Percentiles rank a stretch among this genome's conserved stretches.
Conservation (phyloP, 1,140 invertebrate species). For the Theocolax elegans region DNA sequence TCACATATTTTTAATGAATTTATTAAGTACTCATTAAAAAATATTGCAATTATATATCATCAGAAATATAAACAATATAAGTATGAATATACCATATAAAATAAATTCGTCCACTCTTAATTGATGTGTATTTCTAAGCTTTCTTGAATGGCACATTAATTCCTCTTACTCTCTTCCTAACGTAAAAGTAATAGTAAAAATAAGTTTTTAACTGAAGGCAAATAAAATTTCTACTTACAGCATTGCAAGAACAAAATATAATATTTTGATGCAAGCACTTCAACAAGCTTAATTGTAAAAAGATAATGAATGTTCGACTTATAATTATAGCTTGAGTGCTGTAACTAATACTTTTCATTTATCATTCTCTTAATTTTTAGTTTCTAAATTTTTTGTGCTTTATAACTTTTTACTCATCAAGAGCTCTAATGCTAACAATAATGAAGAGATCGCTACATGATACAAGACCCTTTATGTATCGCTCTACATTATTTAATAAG, state of each 20-base stretch:
- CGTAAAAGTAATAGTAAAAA: conserved; percentile 21
- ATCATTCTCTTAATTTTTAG: conserved; percentile 30
- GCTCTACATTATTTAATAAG: conserved; percentile 26
- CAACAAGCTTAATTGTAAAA: conserved; percentile 21
- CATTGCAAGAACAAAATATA: conserved; percentile 27
- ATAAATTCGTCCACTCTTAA: conserved; percentile 45
- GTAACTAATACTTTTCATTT: conserved; percentile 22
- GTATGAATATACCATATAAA: conserved; percentile 23
- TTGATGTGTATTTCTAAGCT: conserved; percentile 9
- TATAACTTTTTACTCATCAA: conserved; percentile 26
- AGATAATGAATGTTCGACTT: conserved; percentile 21
- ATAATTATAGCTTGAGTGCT: conserved; percentile 27
- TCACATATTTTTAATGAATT: conserved; percentile 20
- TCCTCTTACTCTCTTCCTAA: conserved; percentile 12
- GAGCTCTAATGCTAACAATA: conserved; percentile 33
- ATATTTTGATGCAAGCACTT: conserved; percentile 32
- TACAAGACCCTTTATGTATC: conserved; percentile 24
- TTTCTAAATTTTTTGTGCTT: conserved; percentile 11
- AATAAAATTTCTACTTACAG: conserved; percentile 26
- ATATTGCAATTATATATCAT: conserved; percentile 21
- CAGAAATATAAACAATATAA: conserved; percentile 15
- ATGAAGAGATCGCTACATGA: conserved; percentile 34
- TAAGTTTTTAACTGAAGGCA: conserved; percentile 5
- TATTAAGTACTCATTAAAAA: conserved; percentile 13
- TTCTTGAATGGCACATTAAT: conserved; percentile 38